Evolutionary conservation across 2,888 invertebrate species (phyloP), one percentile per base, ranked within the genome.

Genomic region (Chironomus riparius): DNA sequence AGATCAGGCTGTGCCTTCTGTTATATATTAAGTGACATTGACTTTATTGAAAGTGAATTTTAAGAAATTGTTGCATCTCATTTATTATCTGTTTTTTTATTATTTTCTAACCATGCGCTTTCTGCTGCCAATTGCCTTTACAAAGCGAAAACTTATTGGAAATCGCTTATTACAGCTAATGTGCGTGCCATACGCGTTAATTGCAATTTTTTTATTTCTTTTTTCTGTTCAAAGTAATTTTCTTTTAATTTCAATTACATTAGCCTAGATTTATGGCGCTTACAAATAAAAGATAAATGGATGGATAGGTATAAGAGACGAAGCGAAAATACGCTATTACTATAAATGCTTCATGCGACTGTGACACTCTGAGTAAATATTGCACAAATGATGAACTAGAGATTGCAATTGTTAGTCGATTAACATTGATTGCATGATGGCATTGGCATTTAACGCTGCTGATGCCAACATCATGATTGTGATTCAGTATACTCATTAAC

Each of bases 21-120:
- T 50, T 56, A 56, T 56, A 56, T 56, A 56, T 56, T 56, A 50
- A 56, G 10, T 71, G 71, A 71, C 71, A 71, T 71, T 71, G 71
- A 71, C 71, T 71, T 71, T 50, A 56, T 56, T 71, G 71, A 71
- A 71, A 71, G 71, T 56, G 71, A 71, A 71, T 71, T 71, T 71
- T 18, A 18, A 24, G 38, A 38, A 38, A 38, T 38, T 38, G 38
- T 38, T 38, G 38, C 38, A 38, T 65, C 65, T 65, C 21, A 24
- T 65, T 65, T 65, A 18, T 56, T 56, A 56, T 56, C n/a, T 18
- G n/a, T 56, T 56, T 56, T 38, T 10, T 10, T 38, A 38, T 10
- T 38, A 38, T 10, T 38, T 38, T 38, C 38, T 38, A 38, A 38
- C 38, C 38, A 38, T 38, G 38, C 7, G 38, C 38, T 38, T 38